Conservation (phyloP, 2,888 invertebrate genomes). For the Cremastinae sp. region DNA sequence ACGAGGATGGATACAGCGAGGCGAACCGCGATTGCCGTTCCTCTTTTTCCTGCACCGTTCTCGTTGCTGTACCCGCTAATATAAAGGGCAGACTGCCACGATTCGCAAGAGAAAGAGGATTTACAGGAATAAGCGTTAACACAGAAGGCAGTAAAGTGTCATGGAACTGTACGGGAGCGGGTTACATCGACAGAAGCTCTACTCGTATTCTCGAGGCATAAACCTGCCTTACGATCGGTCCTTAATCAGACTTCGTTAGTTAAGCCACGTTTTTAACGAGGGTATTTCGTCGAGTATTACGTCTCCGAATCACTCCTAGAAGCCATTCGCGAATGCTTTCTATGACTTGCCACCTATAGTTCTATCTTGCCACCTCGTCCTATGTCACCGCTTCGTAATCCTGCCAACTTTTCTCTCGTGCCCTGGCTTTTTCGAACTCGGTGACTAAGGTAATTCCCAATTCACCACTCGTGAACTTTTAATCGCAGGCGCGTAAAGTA, state of each 20-base stretch:
- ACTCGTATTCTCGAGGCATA: slow-evolving; percentile 58
- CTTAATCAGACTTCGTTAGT: slow-evolving; percentile 63
- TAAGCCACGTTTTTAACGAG: slow-evolving; percentile 61
- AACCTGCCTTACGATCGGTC: slow-evolving; percentile 60
- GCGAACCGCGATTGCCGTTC: slow-evolving; percentile 26
- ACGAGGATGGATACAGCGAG: slow-evolving; percentile 16
- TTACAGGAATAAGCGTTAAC: slow-evolving; percentile 50
- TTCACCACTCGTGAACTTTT: slow-evolving; percentile 20
- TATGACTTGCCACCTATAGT: slow-evolving; percentile 33
- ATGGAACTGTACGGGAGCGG: slow-evolving; percentile 28
- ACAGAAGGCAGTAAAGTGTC: slow-evolving; percentile 51
- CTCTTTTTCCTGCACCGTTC: slow-evolving; percentile 27
- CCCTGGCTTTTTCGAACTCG: not conserved
- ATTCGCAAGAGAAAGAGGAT: slow-evolving; percentile 32
- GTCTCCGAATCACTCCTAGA: slow-evolving; percentile 36
- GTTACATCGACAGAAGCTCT: slow-evolving; percentile 55
- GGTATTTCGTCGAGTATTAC: slow-evolving; percentile 58
- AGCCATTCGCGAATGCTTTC: slow-evolving; percentile 47
- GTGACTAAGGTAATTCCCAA: not conserved
- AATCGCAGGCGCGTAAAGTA: slow-evolving; percentile 3
- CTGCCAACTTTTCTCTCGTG: slow-evolving; percentile 19
- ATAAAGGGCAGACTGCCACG: slow-evolving; percentile 32
- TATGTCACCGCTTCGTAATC: slow-evolving; percentile 12
- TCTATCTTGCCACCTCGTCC: not conserved
- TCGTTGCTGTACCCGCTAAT: slow-evolving; percentile 25